A percentile compares a stretch with the other conserved stretches of the same genome.
These are phyloP conservation scores for Euglossa dilemma DNA, from an alignment of 1,140 invertebrate species.

Conservation along the genomic window DNA sequence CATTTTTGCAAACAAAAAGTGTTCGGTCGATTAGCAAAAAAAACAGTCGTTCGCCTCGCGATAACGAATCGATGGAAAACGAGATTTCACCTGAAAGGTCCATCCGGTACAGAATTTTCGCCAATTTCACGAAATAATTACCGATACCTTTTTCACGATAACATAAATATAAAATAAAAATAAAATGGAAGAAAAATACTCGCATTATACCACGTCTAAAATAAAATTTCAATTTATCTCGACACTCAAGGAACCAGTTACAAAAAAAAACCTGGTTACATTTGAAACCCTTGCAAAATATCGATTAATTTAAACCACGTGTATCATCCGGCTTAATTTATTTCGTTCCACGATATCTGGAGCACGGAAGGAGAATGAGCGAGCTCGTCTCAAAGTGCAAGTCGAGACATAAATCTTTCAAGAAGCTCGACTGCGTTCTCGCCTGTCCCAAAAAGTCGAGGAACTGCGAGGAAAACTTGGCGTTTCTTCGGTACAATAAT, in stretches of 20 bases:
- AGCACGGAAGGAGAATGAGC: background rate
- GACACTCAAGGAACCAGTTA: too few relatives aligned
- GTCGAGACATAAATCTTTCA: slow-evolving; percentile 7
- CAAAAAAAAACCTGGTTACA: too few relatives aligned
- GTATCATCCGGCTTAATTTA: background rate
- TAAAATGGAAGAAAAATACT: too few relatives aligned
- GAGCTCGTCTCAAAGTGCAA: background rate
- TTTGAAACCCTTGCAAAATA: too few relatives aligned
- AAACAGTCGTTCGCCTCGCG: background rate
- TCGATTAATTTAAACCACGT: too few relatives aligned
- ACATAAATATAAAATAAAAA: too few relatives aligned
- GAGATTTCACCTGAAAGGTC: background rate
- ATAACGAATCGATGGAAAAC: background rate
- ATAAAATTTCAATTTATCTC: too few relatives aligned
- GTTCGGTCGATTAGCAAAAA: background rate
- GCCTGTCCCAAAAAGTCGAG: background rate
- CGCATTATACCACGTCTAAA: too few relatives aligned
- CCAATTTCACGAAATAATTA: background rate
- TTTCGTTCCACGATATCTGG: background rate
- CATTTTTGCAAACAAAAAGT: background rate
- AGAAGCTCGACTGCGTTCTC: background rate
- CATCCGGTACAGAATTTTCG: background rate
- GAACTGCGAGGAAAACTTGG: background rate
- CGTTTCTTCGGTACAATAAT: background rate
- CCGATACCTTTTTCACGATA: too few relatives aligned